These are phyloP conservation scores for Entelurus aequoreus DNA, from an alignment of 2,113 vertebrate species.

Conservation along the genomic window DNA sequence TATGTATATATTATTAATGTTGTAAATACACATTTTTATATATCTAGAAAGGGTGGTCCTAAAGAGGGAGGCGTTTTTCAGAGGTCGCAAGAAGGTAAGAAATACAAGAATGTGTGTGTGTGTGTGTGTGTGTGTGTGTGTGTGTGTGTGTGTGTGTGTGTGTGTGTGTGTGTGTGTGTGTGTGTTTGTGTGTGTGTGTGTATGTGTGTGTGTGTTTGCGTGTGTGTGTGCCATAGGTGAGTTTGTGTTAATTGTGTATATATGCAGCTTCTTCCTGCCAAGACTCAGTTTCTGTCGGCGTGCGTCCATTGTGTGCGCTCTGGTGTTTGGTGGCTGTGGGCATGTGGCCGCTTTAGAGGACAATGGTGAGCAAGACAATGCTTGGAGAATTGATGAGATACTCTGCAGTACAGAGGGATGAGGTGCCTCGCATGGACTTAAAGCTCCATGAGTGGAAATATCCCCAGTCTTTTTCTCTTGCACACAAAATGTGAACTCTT, in stretches of 20 bases:
- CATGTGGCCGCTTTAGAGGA: constrained; percentile 53
- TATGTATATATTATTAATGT: no score
- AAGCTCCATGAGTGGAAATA: constrained; percentile 30
- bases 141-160: no score
- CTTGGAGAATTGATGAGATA: constrained; percentile 45
- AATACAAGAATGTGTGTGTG: no score
- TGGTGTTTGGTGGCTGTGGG: constrained; percentile 58
- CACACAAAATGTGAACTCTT: constrained; percentile 24
- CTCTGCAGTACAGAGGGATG: constrained; percentile 35
- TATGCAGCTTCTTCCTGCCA: constrained; percentile 40
- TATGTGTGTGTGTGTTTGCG: constrained; percentile 23
- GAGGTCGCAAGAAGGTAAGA: no score
- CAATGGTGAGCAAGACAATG: constrained; percentile 58
- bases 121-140: no score
- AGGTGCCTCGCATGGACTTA: constrained; percentile 38
- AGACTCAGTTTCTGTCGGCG: constrained; percentile 46
- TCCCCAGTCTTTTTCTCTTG: constrained; percentile 27
- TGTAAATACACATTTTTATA: no score
- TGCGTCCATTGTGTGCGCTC: constrained; percentile 55
- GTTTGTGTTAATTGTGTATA: constrained; percentile 28
- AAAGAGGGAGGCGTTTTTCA: no score
- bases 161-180: no score
- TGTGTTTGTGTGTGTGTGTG: constrained; percentile 9
- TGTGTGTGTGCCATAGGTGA: constrained; percentile 12
- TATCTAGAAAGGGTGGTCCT: no score